phyloP scores from a whole-genome alignment of 2,797 vertebrate species.

The Microctenopoma steveboyesi region DNA sequence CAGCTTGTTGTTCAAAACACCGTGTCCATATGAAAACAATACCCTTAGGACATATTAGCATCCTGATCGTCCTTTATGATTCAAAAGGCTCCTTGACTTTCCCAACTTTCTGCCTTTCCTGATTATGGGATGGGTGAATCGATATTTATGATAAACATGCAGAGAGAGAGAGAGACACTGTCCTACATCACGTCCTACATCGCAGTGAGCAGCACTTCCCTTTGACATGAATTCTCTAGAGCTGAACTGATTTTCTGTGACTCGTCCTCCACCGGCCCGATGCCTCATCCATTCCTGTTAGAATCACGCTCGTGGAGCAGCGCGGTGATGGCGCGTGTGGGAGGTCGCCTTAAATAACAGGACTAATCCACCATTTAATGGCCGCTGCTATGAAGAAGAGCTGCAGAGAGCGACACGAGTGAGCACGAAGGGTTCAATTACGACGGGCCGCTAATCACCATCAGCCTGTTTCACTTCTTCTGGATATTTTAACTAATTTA shows the following conservation, averaged over 20 bases:
- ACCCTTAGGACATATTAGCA: no score
- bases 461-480: background rate
- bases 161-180: slow-evolving; percentile 11
- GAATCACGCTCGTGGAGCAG: slow-evolving; percentile 13
- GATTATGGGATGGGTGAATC: background rate
- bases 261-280: slow-evolving; percentile 5
- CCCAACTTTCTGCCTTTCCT: background rate
- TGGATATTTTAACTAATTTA: background rate
- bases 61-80: no score
- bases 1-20: no score
- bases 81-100: background rate
- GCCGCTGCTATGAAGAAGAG: slow-evolving; percentile 30
- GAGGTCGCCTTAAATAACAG: background rate
- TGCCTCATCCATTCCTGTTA: slow-evolving; percentile 38
- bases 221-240: slow-evolving; percentile 31
- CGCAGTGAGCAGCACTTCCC: background rate
- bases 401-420: background rate
- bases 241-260: slow-evolving; percentile 27
- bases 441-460: slow-evolving; percentile 1
- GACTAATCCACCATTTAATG: slow-evolving; percentile 36
- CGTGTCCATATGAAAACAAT: no score
- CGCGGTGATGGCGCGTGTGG: background rate
- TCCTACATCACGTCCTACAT: background rate
- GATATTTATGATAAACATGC: background rate
- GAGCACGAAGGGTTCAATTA: slow-evolving; percentile 7